These are phyloP conservation scores for Protodeltote pygarga DNA, from an alignment of 2,888 invertebrate species.

Conservation along the genomic window DNA sequence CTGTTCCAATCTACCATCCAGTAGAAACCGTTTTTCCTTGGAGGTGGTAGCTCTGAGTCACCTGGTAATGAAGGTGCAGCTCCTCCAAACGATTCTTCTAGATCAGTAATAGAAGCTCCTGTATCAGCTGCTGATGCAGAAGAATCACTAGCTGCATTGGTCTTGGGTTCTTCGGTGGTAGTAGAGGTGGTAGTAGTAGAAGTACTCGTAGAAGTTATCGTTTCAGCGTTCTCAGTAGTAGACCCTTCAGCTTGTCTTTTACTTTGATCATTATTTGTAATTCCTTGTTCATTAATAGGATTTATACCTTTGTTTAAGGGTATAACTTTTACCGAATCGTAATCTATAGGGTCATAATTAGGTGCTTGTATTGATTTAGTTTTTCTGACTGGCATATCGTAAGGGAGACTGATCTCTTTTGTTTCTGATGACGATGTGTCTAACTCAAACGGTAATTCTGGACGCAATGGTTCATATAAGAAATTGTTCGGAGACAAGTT, in stretches of 20 bases:
- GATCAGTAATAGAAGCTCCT: constrained; percentile 87
- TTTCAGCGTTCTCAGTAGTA: constrained; percentile 22
- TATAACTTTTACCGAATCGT: constrained; percentile 79
- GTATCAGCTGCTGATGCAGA: constrained; percentile 79
- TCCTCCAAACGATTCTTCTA: constrained; percentile 93
- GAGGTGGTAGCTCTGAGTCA: constrained; percentile 89
- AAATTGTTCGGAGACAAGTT: constrained; percentile 65
- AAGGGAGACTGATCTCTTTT: constrained; percentile 67
- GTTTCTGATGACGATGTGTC: constrained; percentile 77
- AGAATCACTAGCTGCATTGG: constrained; percentile 57
- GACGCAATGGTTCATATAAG: constrained; percentile 73
- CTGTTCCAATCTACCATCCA: constrained; percentile 95
- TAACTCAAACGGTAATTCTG: constrained; percentile 73
- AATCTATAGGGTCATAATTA: constrained; percentile 76
- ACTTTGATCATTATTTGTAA: constrained; percentile 63
- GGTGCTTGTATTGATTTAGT: constrained; percentile 61
- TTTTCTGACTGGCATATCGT: constrained; percentile 72
- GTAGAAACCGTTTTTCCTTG: constrained; percentile 92
- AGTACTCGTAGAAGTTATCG: too few relatives aligned
- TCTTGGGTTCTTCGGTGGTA: constrained; percentile 58
- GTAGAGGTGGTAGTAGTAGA: constrained; percentile 49
- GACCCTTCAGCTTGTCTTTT: constrained; percentile 68
- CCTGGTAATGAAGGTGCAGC: constrained; percentile 85
- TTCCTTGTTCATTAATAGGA: constrained; percentile 66
- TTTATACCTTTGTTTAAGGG: constrained; percentile 73